phyloP scores from a whole-genome alignment of 37 sponge, comb jelly and placozoan species.

The Mnemiopsis leidyi region DNA sequence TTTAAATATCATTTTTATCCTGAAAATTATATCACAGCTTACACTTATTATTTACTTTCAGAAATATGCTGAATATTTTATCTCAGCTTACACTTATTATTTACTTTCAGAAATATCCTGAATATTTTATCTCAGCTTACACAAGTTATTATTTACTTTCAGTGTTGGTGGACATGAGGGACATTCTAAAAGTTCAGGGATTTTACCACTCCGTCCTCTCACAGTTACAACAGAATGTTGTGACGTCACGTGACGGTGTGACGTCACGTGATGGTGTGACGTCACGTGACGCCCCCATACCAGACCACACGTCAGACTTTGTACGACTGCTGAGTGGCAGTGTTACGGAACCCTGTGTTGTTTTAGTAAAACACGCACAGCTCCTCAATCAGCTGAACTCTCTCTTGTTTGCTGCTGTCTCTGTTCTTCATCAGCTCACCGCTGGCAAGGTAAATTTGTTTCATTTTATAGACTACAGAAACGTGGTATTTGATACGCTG shows the following conservation, averaged over 20 bases:
- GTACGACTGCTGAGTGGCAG: background rate
- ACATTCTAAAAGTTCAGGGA: constrained; percentile 1
- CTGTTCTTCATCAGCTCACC: background rate
- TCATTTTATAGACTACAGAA: too few species aligned
- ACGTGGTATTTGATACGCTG: too few species aligned
- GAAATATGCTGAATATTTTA: too few species aligned
- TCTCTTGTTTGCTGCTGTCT: background rate
- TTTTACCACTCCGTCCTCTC: constrained; percentile 21
- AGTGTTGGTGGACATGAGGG: constrained; percentile 47
- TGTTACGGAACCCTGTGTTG: background rate
- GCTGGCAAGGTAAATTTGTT: constrained; percentile 6
- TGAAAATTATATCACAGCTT: too few species aligned
- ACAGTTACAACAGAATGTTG: background rate
- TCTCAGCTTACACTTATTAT: too few species aligned
- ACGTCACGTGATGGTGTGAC: background rate
- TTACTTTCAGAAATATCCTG: background rate
- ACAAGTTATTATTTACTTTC: background rate
- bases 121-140: background rate
- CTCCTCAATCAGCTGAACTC: constrained; percentile 5
- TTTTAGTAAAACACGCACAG: constrained; percentile 14
- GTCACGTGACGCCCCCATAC: background rate
- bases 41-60: too few species aligned
- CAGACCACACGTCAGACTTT: constrained; percentile 29
- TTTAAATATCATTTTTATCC: too few species aligned
- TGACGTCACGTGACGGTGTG: background rate